phyloP scores from a whole-genome alignment of 2,797 vertebrate genomes.

The Otus scops region DNA sequence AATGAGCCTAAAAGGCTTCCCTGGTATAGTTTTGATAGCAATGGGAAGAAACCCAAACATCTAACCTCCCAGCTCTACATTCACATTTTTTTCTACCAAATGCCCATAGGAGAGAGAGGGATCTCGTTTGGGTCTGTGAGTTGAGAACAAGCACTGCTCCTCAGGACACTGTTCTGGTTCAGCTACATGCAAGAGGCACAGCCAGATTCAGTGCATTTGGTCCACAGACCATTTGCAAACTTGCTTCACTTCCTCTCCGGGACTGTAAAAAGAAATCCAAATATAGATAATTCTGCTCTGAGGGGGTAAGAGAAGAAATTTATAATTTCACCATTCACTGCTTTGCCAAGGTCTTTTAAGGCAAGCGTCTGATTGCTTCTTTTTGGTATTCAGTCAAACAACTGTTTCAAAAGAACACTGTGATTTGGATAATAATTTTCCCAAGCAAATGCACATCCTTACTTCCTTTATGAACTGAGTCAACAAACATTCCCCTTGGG shows the following conservation, averaged over 20 bases:
- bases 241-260: constrained; percentile 50
- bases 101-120: neutral
- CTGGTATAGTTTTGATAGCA: neutral
- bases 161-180: neutral
- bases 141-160: neutral
- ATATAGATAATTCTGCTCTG: constrained; percentile 57
- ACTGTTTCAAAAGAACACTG: constrained; percentile 70
- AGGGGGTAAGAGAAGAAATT: constrained; percentile 30
- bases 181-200: neutral
- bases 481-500: constrained; percentile 73
- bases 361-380: constrained; percentile 63
- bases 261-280: constrained; percentile 46
- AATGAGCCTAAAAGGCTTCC: neutral
- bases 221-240: constrained; percentile 37
- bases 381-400: constrained; percentile 73
- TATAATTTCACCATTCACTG: constrained; percentile 61
- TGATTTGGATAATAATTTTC: constrained; percentile 76
- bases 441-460: constrained; percentile 72
- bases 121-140: neutral
- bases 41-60: neutral
- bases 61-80: neutral
- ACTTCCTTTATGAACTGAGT: constrained; percentile 71
- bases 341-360: constrained; percentile 64
- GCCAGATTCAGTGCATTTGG: neutral
- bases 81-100: neutral